These are phyloP conservation scores for Globodera ellingtonae DNA, from an alignment of 1,140 invertebrate genomes.

Conservation along the genomic window DNA sequence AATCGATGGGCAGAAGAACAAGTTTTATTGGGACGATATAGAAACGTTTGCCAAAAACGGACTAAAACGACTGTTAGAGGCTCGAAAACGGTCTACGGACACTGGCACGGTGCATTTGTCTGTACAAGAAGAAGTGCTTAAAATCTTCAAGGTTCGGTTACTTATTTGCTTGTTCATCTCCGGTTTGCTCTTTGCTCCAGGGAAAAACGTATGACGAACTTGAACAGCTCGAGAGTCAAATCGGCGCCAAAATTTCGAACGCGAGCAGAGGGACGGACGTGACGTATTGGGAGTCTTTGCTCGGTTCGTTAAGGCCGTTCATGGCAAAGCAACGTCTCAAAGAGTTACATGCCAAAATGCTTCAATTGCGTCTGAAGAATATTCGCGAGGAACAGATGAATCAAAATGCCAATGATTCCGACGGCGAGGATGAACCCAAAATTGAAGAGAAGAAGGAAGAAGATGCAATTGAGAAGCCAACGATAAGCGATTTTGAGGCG, in stretches of 20 bases:
- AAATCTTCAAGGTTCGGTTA: slow-evolving; percentile 76
- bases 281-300: slow-evolving; percentile 90
- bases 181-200: slow-evolving; percentile 35
- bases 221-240: slow-evolving; percentile 75
- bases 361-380: slow-evolving; percentile 83
- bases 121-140: slow-evolving; percentile 84
- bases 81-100: no score
- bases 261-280: slow-evolving; percentile 89
- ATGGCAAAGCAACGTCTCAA: slow-evolving; percentile 87
- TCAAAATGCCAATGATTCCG: slow-evolving; percentile 25
- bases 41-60: no score
- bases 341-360: slow-evolving; percentile 87
- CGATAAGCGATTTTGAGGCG: neutral
- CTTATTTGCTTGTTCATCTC: slow-evolving; percentile 6
- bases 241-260: slow-evolving; percentile 83
- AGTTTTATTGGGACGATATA: no score
- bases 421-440: slow-evolving; percentile 11
- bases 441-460: neutral
- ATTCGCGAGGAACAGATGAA: slow-evolving; percentile 77
- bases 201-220: slow-evolving; percentile 78
- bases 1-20: no score
- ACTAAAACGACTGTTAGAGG: no score
- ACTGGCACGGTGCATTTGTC: no score
- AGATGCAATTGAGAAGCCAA: slow-evolving; percentile 10
- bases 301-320: slow-evolving; percentile 90